Percentiles rank a stretch among this genome's conserved stretches.
Conservation (phyloP, 2,113 vertebrate species). For the Grus americana region DNA sequence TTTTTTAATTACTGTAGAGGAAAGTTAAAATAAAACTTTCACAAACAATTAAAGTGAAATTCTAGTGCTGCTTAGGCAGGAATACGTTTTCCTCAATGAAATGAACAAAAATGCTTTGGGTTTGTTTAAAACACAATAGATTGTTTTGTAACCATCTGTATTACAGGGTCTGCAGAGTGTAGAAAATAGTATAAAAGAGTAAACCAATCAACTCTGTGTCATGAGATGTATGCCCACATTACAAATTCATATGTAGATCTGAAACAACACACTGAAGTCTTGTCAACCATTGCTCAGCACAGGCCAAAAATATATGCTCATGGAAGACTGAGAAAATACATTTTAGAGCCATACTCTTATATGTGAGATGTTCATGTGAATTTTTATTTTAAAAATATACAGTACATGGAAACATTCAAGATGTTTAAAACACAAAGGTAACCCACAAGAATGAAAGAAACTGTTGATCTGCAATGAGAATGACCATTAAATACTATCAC, state of each 20-base stretch:
- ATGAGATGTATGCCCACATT: background rate
- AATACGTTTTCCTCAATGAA: background rate
- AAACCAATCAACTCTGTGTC: background rate
- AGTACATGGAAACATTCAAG: background rate
- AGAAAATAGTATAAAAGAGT: background rate
- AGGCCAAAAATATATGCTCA: background rate
- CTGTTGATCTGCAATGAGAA: background rate
- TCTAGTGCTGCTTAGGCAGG: background rate
- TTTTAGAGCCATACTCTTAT: background rate
- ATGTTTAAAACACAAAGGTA: background rate
- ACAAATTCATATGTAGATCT: background rate
- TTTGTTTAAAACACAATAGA: background rate
- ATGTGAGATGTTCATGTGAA: background rate
- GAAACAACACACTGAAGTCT: background rate
- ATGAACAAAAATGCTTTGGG: background rate
- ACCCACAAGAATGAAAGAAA: background rate
- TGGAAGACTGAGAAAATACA: background rate
- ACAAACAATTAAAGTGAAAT: background rate
- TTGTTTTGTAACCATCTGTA: background rate
- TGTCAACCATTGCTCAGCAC: background rate
- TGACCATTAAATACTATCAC: background rate
- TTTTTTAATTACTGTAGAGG: background rate
- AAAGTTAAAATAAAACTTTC: background rate
- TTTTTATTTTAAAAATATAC: background rate
- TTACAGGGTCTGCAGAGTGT: background rate